phyloP scores from a whole-genome alignment of 2,888 invertebrate genomes.

The Carcina quercana region DNA sequence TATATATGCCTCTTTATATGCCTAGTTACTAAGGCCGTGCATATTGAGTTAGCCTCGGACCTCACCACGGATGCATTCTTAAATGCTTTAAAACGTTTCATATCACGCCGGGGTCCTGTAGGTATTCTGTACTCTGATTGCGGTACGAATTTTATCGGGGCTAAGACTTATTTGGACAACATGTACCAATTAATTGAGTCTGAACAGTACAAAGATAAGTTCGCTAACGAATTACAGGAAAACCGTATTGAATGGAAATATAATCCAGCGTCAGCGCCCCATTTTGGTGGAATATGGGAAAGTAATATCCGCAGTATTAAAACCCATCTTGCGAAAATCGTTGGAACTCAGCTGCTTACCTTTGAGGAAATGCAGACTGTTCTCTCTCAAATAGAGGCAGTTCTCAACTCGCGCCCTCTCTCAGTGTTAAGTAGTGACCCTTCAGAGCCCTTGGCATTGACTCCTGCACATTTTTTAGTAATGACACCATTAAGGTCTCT shows the following conservation, averaged over 20 bases:
- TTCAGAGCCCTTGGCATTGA: neutral
- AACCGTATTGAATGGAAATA: neutral
- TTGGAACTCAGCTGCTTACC: constrained; percentile 2
- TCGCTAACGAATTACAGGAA: neutral
- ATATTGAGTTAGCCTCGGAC: constrained; percentile 8
- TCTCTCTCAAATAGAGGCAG: constrained; percentile 5
- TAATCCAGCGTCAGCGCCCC: neutral
- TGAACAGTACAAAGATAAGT: neutral
- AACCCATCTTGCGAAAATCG: constrained; percentile 3
- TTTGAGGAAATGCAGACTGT: constrained; percentile 5
- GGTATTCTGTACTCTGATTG: constrained; percentile 4
- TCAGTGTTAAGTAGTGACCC: constrained; percentile 3
- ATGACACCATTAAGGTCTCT: neutral
- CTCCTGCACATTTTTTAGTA: constrained; percentile 3
- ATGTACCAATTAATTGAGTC: neutral
- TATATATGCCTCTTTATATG: constrained; percentile 11
- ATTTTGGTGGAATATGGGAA: constrained; percentile 6
- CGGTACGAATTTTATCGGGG: constrained; percentile 9
- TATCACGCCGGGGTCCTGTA: constrained; percentile 7
- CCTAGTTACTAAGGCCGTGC: constrained; percentile 6
- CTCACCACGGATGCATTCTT: constrained; percentile 6
- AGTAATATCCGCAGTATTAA: constrained; percentile 2
- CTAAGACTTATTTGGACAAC: neutral
- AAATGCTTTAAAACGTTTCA: constrained; percentile 6
- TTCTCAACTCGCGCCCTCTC: constrained; percentile 5